Base-by-base conservation (phyloP, 1,140 invertebrate genomes). In the Drosophila nikananu region DNA sequence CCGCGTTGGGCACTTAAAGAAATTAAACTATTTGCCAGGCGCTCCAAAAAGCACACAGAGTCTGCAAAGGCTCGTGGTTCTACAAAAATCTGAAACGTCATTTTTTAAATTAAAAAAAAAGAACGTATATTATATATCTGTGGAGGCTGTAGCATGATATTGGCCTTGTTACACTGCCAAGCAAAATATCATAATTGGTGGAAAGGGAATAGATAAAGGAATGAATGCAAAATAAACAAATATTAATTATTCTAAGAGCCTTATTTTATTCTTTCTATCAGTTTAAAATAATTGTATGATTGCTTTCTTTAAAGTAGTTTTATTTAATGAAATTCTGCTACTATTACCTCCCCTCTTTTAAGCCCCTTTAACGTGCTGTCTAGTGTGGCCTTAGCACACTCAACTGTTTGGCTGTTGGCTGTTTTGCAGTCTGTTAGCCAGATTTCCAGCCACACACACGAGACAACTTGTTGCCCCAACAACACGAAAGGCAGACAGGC, bases 1-100 rank as follows among this genome's bases (percentile, higher is more conserved):
- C 77, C 73, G 59, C 48, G 78, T 81, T 78, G 62, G 66, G 68
- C 84, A 89, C 83, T 87, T 89, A 89, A 80, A 83, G 68, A 83
- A 84, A 87, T 87, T 87, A 87, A 87, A 78, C 77, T 59, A 80
- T 87, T 78, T 55, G 57, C 51, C 41, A 27, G 66, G 63, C 65
- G 48, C 73, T 23, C 19, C 58, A 52, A 51, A 51, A 6, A 19
- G 23, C 15, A 39, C 17, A 2, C 23, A 21, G 21, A 13, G 73
- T 59, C 63, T 60, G 68, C 19, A 25, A n/a, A 7, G 15, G 32
- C 19, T 41, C 6, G 46, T 27, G 35, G 49, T 23, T 49, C 13
- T 17, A 25, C n/a, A 48, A 23, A 61, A 70, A 65, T 46, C 35
- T 37, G 79, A 77, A 81, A 41, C 51, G 61, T 77, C 78, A 86